Base-by-base conservation (phyloP, 2,113 vertebrate genomes). In the Oryzias celebensis region DNA sequence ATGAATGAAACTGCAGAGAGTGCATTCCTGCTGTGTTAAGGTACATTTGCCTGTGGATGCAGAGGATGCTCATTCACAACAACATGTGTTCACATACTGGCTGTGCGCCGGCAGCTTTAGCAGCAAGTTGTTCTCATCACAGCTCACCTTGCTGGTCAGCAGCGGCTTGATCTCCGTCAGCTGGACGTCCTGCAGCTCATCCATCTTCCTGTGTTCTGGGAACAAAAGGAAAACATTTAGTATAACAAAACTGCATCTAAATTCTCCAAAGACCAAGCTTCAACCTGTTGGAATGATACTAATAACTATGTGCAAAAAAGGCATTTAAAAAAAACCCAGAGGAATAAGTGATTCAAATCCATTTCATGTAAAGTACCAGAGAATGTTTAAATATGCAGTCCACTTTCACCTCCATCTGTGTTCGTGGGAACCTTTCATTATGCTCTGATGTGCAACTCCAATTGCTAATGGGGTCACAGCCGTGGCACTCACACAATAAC, bases 101-200 rank as follows among this genome's bases (percentile, higher is more conserved):
- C 8, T 15, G 44, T 22, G 43, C 31, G 1, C 16, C 2, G 8
- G 58, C 22, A 16, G n/a, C 24, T 43, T 16, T 20, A 24, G 24
- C 20, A 16, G 3, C 0, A 1, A 13, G 31, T 26, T 20, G 50
- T 49, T 60, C 45, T 41, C 23, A 2, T 22, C 22, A 28, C 13
- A 8, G 22, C 68, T 93, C 91, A 98, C 96, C 95, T 96, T 97
- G 71, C 94, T 94, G 60, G 95, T 97, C 85, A 98, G 92, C 69
- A 98, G 93, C 0, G 96, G 96, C 80, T 97, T 98, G 91, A 98
- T 97, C 87, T 98, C 96, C 66, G 95, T 98, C 85, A 98, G 73
- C 84, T 98, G 96, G 80, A 98, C 95, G 67, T 98, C 96, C 90
- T 98, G 96, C 61, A 98, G 90, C 83, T 98, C 96, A 52, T 97